A percentile compares a stretch with the other conserved stretches of the same genome.
Evolutionary conservation across 2,888 invertebrate genomes (phyloP).

Genomic region (Polydrusus pterygomalis): DNA sequence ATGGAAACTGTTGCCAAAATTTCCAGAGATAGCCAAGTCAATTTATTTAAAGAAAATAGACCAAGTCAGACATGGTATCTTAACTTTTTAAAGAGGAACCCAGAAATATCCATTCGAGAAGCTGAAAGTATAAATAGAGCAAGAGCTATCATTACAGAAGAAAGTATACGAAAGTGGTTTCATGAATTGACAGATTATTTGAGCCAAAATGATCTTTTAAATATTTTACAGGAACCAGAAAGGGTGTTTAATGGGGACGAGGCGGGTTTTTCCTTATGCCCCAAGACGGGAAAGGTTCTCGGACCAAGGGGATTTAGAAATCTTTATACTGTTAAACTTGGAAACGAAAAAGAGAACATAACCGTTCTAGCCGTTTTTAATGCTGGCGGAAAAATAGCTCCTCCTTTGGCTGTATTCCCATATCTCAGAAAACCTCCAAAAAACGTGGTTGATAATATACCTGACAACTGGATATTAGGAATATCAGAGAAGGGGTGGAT

Average conservation of each 20-base stretch:
- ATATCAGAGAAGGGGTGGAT: constrained; percentile 58
- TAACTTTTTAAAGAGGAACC: constrained; percentile 62
- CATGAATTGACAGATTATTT: constrained; percentile 27
- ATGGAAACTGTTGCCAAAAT: constrained; percentile 58
- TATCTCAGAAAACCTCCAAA: constrained; percentile 48
- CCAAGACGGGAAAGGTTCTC: constrained; percentile 48
- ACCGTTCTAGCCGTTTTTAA: constrained; percentile 48
- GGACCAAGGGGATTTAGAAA: constrained; percentile 44
- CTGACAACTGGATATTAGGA: constrained; percentile 48
- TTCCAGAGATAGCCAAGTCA: too few relatives aligned
- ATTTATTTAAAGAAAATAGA: constrained; percentile 43
- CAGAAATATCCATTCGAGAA: constrained; percentile 55
- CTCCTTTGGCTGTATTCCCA: constrained; percentile 49
- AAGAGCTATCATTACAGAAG: constrained; percentile 43
- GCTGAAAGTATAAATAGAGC: constrained; percentile 52
- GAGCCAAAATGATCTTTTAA: constrained; percentile 24
- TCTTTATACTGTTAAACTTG: constrained; percentile 33
- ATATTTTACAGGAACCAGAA: constrained; percentile 42
- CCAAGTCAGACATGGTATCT: constrained; percentile 60
- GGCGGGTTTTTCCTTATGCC: constrained; percentile 45
- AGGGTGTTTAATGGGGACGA: constrained; percentile 50
- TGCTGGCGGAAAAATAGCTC: constrained; percentile 42
- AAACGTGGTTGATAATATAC: constrained; percentile 46
- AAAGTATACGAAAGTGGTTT: constrained; percentile 40
- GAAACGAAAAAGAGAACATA: constrained; percentile 50